Base-by-base conservation (phyloP, 2,113 vertebrate genomes). In the Entelurus aequoreus region DNA sequence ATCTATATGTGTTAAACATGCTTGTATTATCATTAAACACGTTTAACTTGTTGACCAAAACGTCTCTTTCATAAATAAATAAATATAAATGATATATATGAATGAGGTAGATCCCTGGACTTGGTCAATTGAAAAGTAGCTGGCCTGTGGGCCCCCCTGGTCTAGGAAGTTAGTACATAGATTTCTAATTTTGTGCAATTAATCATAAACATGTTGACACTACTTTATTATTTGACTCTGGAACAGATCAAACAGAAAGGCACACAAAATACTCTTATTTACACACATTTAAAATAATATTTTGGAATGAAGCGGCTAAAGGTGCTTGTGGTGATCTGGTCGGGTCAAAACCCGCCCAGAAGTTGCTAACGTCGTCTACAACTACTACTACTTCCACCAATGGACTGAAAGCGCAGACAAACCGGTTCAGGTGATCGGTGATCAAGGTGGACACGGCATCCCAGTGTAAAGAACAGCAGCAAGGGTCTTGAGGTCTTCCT, bases 251-350 rank as follows among this genome's bases (percentile, higher is more conserved):
- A 64, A 71, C 68, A 74, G 72, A 89, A 80, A 80, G 74, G 68
- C 79, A 88, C 73, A 86, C 3, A 89, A 89, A 88, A 89, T 88
- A 89, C 77, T 89, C 87, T 88, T 91, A 88, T 91, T 84, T 90
- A 91, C 89, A 91, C 37, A 79, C 48, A 63, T 82, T 77, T 66
- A 76, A 74, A 76, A 66, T 21, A 44, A 50, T 56, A 52, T 28
- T 71, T 66, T 44, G 65, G 52, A 66, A 71, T 52, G 65, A 75
- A 76, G 58, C 55, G 65, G 11, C 42, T 46, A 46, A n/a, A 46
- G 42, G 42, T 46, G 42, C 42, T 46, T 46, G 42, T 46, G 42
- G 42, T 12, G 42, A 46, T 11, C 42, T 46, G 42, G 42, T 46
- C 4, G 10, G 12, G 42, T 46, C 10, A 12, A 19, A 46, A 46